Base-by-base conservation (phyloP, 1,140 invertebrate genomes). In the Paraescarpia echinospica region DNA sequence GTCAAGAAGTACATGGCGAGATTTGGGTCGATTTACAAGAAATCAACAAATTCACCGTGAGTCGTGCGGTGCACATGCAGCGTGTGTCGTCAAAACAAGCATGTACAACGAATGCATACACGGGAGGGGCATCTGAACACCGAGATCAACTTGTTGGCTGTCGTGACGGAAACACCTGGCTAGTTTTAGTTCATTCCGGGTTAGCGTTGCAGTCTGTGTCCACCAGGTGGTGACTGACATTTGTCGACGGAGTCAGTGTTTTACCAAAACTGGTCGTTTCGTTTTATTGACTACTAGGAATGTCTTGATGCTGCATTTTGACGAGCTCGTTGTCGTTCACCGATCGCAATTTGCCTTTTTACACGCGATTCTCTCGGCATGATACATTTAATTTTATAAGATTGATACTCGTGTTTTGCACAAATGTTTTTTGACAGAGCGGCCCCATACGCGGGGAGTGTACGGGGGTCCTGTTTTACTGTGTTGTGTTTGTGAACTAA, bases 1-100 rank as follows among this genome's bases (percentile, higher is more conserved):
- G 98, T 99, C 34, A 97, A 97, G 94, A 99, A 99, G 95, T 99
- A 99, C 95, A 99, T 99, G 99, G 97, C 97, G 14, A 99, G 98
- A 96, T 99, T 98, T 96, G 98, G 96, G 14, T 92, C 95, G 27
- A 93, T 95, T n/a, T 97, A 97, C 93, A 96, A 96, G 93, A 96
- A 95, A 93, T 94, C 94, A 22, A 90, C 94, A 27, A 77, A 77
- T 18, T 77, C 59, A 18, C 59, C 59, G 27, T 77, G 59, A 77
- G 59, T 77, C 2, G 14, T 27, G 59, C 27, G 2, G 14, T 27
- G 22, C 59, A 27, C 27, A 27, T 77, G 59, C 59, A 27, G 59
- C 59, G 27, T 12, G 59, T 77, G 59, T 18, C 59, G 0, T 27
- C 12, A 0, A 41, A 41, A 41, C 59, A 77, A 14, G 59, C 27